These are phyloP conservation scores for Tubulanus polymorphus DNA, from an alignment of 2,888 invertebrate genomes.

Conservation along the genomic window DNA sequence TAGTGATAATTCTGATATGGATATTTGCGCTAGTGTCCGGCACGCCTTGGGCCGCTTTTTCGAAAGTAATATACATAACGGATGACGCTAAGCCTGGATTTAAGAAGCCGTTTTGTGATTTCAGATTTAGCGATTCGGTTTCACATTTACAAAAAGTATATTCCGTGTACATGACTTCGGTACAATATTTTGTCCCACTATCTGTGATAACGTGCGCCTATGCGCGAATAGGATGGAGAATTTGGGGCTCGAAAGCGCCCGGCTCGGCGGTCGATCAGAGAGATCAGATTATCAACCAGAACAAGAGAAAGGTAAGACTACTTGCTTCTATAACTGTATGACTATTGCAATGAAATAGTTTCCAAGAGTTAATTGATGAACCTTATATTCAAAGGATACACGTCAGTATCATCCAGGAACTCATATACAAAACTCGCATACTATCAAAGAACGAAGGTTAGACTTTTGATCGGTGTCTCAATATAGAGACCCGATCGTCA, in stretches of 20 bases:
- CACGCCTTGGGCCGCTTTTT: conserved; percentile 61
- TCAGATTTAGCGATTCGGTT: conserved; percentile 21
- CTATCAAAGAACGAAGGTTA: too few species aligned
- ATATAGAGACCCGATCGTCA: too few species aligned
- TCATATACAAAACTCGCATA: too few species aligned
- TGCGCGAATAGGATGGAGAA: conserved; percentile 70
- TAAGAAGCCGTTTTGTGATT: conserved; percentile 45
- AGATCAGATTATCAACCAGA: conserved; percentile 74
- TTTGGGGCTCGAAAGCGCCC: conserved; percentile 76
- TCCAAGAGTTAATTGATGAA: too few species aligned
- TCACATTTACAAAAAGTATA: conserved; percentile 43
- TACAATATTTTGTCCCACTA: conserved; percentile 73
- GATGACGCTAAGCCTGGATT: conserved; percentile 13
- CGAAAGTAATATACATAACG: conserved; percentile 22
- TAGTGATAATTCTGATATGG: conserved; percentile 74
- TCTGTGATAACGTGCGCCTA: conserved; percentile 79
- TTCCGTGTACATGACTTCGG: conserved; percentile 47
- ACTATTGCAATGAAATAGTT: too few species aligned
- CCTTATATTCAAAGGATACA: too few species aligned
- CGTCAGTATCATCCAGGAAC: too few species aligned
- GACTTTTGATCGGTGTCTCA: too few species aligned
- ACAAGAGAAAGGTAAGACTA: conserved; percentile 72
- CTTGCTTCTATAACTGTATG: too few species aligned
- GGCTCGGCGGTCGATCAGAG: conserved; percentile 74
- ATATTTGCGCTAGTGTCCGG: conserved; percentile 60